Base-by-base conservation (phyloP, 2,113 vertebrate genomes). In the Protomyctophum bolini region DNA sequence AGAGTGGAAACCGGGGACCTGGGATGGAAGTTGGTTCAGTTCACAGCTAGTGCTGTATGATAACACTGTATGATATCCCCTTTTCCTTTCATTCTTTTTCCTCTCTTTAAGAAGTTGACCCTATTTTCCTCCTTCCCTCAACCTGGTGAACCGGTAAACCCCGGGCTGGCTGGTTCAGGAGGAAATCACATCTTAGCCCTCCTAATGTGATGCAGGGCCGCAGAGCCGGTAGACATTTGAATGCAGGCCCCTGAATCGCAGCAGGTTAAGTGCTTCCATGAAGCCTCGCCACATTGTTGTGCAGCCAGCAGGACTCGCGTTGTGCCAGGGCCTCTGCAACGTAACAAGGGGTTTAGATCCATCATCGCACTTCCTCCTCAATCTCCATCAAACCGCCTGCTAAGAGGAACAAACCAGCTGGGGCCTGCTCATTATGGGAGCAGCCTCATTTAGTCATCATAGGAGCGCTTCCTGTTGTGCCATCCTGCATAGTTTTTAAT, bases 251-350 rank as follows among this genome's bases (percentile, higher is more conserved):
- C 74, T 73, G 85, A 86, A 86, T 78, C 86, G 67, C 74, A 77
- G 80, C 80, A 81, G 87, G 87, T 92, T 89, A 92, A 91, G 86
- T 91, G 88, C 79, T 88, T 89, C 88, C 90, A 89, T 91, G 79
- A 88, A 87, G 80, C 80, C 80, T 67, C 63, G 1, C 73, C 66
- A 51, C 73, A 79, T 75, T 70, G 73, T 84, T 81, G 80, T 29
- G 57, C 57, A 58, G 50, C n/a, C 12, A 59, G 65, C 73, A 55
- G 69, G 69, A 41, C 62, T 70, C n/a, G 58, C 81, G 62, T 75
- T 14, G 58, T 70, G 70, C 75, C 84, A 77, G 75, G 33, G 68
- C 76, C 84, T 82, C 84, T 75, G 70, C 68, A 1, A 55, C 65
- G 75, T 21, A 81, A 48, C 72, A 63, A 11, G 57, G 66, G 79